Percentiles rank a stretch among this genome's conserved stretches.
Evolutionary conservation across 2,888 invertebrate genomes (phyloP).

Genomic region (Cheilosia variabilis): DNA sequence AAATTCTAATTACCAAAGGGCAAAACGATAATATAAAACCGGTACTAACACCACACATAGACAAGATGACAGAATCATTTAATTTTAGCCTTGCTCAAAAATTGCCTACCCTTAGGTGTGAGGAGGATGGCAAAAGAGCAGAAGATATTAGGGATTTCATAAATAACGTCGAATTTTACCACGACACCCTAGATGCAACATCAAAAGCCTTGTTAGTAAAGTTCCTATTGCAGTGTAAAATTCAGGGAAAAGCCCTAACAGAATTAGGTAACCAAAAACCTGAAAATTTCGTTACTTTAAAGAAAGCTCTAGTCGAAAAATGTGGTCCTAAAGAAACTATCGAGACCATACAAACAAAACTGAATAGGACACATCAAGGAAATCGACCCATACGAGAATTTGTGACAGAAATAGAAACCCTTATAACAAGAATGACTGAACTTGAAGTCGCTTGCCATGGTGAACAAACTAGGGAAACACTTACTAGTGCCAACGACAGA

Average conservation of each 20-base stretch:
- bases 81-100: not conserved
- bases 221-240: not conserved
- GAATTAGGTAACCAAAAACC: not conserved
- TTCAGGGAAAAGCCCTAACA: not conserved
- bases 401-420: conserved; percentile 18
- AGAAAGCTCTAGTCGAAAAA: not conserved
- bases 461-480: not conserved
- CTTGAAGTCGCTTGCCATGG: conserved; percentile 2
- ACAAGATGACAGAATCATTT: not conserved
- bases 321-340: not conserved
- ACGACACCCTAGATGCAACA: not conserved
- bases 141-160: conserved; percentile 25
- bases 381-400: conserved; percentile 1
- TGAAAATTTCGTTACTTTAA: not conserved
- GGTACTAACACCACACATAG: not conserved
- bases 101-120: not conserved
- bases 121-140: conserved; percentile 17
- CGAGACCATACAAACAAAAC: not conserved
- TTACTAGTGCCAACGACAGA: not conserved
- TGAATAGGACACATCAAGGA: no score
- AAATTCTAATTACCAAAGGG: not conserved
- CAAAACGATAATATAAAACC: no score
- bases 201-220: not conserved
- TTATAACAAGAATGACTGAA: conserved; percentile 8
- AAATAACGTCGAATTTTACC: conserved; percentile 30